Base-by-base conservation (phyloP, 2,797 vertebrate species). In the Pseudotriccus pelzelni region DNA sequence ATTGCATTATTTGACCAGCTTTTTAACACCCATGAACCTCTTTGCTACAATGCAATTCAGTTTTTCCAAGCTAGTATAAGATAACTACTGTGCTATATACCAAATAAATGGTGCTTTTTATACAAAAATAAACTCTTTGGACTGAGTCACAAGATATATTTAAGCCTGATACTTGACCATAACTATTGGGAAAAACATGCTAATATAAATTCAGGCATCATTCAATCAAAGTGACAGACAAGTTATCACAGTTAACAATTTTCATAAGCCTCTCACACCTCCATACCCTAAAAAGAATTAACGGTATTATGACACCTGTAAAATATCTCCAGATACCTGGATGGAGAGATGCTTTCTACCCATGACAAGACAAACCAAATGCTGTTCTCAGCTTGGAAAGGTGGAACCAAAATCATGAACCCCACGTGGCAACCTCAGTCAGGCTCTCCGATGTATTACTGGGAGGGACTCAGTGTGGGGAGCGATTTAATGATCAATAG, bases 41-140 rank as follows among this genome's bases (percentile, higher is more conserved):
- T 80, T 81, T 89, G n/a, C 47, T 91, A 77, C 60, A 44, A 66
- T 41, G 19, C 8, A 12, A 64, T 76, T 95, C 68, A 68, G 50
- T 79, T 95, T 96, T 96, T 93, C 37, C 85, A 43, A 95, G 84
- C 55, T 82, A 89, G 83, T 77, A 84, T 93, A 95, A 80, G 68
- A 28, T 70, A 96, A 89, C 34, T 46, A 56, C 49, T 91, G 44
- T 84, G 63, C 47, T 93, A 84, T 76, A 80, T 91, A 76, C 24
- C 34, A 91, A 89, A 87, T 55, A 89, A 24, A 84, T 70, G 64
- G 28, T 43, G 53, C 72, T 88, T 77, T 94, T 37, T 87, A 86
- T 81, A 94, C 52, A 19, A 9, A 30, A 78, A 55, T 64, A 59
- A 73, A 69, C 63, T 50, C 52, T 49, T 76, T 22, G 21, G 47